Percentiles rank a stretch among this genome's conserved stretches.
phyloP scores from a whole-genome alignment of 1,140 invertebrate genomes.

The Mizuhopecten yessoensis region DNA sequence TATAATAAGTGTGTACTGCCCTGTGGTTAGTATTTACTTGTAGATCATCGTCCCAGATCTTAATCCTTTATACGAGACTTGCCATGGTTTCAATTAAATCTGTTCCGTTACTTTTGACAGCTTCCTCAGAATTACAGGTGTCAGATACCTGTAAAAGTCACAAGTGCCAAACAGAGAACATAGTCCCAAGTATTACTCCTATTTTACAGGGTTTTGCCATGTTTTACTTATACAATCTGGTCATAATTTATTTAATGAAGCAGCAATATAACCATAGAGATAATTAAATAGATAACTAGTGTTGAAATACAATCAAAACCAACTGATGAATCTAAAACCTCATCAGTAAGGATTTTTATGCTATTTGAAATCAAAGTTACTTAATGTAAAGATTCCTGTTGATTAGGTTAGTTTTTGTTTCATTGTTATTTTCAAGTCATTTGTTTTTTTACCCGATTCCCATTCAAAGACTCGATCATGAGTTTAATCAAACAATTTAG shows the following conservation, averaged over 20 bases:
- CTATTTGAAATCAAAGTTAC: not conserved
- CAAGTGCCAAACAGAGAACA: not conserved
- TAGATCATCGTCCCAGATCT: too few species aligned
- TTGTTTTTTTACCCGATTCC: not conserved
- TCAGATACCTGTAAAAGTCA: not conserved
- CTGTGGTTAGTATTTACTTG: not conserved
- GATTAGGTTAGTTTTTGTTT: not conserved
- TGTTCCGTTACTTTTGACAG: not conserved
- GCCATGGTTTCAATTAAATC: not conserved
- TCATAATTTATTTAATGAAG: constrained; percentile 8
- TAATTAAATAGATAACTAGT: not conserved
- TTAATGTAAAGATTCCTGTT: not conserved
- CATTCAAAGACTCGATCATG: not conserved
- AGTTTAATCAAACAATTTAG: not conserved
- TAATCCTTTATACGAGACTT: not conserved
- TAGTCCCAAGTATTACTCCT: not conserved
- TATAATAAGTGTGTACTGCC: too few species aligned
- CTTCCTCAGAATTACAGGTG: not conserved
- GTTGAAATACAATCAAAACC: not conserved
- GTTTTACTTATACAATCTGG: not conserved
- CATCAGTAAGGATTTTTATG: not conserved
- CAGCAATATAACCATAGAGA: not conserved
- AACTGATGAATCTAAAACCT: not conserved
- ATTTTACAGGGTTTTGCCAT: too few species aligned
- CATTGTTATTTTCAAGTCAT: not conserved